Base-by-base conservation (phyloP, 2,888 invertebrate genomes). In the Folsomia candida region DNA sequence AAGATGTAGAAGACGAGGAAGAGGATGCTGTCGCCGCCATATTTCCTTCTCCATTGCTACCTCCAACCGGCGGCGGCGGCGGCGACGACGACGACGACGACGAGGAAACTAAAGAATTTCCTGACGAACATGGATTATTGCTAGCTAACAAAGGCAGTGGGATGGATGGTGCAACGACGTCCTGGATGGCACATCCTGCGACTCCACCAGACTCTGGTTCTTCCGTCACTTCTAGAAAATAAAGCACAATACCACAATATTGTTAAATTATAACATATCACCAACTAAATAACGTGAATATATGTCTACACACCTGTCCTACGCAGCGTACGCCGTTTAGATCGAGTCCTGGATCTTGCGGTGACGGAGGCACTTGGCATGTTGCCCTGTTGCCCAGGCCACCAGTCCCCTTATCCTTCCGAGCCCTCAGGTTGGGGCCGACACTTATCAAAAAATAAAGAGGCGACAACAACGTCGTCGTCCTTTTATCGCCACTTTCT, bases 331-430 rank as follows among this genome's bases (percentile, higher is more conserved):
- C 93, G 93, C 87, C 93, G 90, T 84, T 93, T 89, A 85, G 93
- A 93, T 85, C 93, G 89, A 25, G 92, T 91, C 88, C 93, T 90
- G 86, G 54, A 20, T 6, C 92, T 91, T 86, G 93, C 92, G 84
- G 92, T 92, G 86, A 93, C 93, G 85, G 93, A 93, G 87, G 93
- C 93, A 89, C 93, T 93, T 88, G 93, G 94, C 94, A 94, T 92
- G 87, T 89, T 91, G 86, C 85, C 27, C 6, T 14, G 37, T 9
- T 9, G 37, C 37, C 37, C 37, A 37, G 14, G 37, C 6, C 37
- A 9, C 37, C 37, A 9, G 4, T 37, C 37, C 14, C 37, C 37
- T 37, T 37, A 14, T 37, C 14, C 37, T n/a, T n/a, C n/a, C n/a
- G n/a, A n/a, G n/a, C n/a, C n/a, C n/a, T n/a, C n/a, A n/a, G n/a